Percentiles rank a stretch among this genome's conserved stretches.
These are phyloP conservation scores for Panthera leo DNA, from an alignment of 2,113 vertebrate species.

Conservation along the genomic window DNA sequence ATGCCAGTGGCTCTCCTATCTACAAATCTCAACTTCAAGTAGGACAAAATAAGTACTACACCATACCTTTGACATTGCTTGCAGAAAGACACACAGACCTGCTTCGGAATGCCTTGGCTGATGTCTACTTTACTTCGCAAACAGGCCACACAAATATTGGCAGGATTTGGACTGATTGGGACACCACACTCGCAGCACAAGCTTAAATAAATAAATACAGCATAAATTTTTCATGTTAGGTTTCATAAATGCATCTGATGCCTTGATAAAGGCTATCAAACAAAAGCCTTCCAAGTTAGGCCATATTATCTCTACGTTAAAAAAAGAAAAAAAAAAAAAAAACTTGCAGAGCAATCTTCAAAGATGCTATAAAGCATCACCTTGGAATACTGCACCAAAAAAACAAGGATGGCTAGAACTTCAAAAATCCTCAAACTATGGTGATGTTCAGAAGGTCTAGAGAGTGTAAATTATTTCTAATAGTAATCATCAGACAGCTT, in stretches of 20 bases:
- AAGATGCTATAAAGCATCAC: not conserved
- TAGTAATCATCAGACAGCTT: not conserved
- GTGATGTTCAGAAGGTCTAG: not conserved
- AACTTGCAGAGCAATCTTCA: not conserved
- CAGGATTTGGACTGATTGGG: constrained; percentile 94
- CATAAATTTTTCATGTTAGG: constrained; percentile 26
- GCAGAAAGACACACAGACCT: constrained; percentile 95
- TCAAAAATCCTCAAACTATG: not conserved
- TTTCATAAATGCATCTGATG: not conserved
- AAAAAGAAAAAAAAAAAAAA: not conserved
- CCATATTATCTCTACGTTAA: not conserved
- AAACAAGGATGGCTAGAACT: not conserved
- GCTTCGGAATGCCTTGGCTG: constrained; percentile 98
- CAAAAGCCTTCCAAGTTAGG: constrained; percentile 14
- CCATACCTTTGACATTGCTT: constrained; percentile 96
- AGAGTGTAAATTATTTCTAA: not conserved
- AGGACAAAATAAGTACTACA: not conserved
- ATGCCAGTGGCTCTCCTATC: not conserved
- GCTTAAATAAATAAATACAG: constrained; percentile 79
- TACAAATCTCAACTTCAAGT: not conserved
- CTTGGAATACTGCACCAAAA: not conserved
- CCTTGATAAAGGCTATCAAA: not conserved
- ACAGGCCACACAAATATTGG: constrained; percentile 98
- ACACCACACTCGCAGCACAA: constrained; percentile 97
- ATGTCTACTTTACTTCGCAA: constrained; percentile 96